phyloP scores from a whole-genome alignment of 2,888 invertebrate species.

The Amphipyra berbera region DNA sequence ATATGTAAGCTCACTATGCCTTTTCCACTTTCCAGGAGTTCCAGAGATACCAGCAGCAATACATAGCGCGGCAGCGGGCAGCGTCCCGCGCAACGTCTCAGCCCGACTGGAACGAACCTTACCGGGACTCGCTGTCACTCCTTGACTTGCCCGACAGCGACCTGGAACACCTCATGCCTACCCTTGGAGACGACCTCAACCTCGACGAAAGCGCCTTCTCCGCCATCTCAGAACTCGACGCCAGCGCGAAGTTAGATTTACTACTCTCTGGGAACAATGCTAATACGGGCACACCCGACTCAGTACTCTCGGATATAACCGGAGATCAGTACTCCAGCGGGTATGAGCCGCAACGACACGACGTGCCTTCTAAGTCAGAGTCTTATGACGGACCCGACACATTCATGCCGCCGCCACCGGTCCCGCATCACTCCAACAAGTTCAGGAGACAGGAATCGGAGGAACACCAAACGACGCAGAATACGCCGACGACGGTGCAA shows the following conservation, averaged over 20 bases:
- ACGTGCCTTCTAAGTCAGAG: slow-evolving; percentile 55
- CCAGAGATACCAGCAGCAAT: slow-evolving; percentile 91
- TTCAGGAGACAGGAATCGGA: slow-evolving; percentile 44
- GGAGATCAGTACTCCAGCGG: slow-evolving; percentile 66
- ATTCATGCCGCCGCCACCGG: slow-evolving; percentile 81
- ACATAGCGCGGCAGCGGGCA: slow-evolving; percentile 89
- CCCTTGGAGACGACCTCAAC: slow-evolving; percentile 90
- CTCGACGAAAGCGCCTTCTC: slow-evolving; percentile 81
- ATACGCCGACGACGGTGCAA: slow-evolving; percentile 42
- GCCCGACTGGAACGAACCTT: slow-evolving; percentile 87
- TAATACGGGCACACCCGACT: slow-evolving; percentile 66
- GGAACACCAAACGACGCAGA: slow-evolving; percentile 34
- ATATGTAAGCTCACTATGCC: background rate
- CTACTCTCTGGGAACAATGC: slow-evolving; percentile 64
- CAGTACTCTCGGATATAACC: slow-evolving; percentile 75
- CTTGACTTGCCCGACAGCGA: slow-evolving; percentile 88
- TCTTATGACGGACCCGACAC: slow-evolving; percentile 64
- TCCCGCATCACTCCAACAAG: slow-evolving; percentile 72
- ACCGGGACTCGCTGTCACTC: slow-evolving; percentile 83
- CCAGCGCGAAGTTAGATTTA: slow-evolving; percentile 82
- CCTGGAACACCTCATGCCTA: slow-evolving; percentile 91
- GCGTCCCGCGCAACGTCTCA: slow-evolving; percentile 77
- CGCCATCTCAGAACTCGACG: slow-evolving; percentile 80
- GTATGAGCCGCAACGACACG: slow-evolving; percentile 61
- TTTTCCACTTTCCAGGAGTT: slow-evolving; percentile 83